These are phyloP conservation scores for Brienomyrus brachyistius DNA, from an alignment of 2,113 vertebrate genomes.

Conservation along the genomic window DNA sequence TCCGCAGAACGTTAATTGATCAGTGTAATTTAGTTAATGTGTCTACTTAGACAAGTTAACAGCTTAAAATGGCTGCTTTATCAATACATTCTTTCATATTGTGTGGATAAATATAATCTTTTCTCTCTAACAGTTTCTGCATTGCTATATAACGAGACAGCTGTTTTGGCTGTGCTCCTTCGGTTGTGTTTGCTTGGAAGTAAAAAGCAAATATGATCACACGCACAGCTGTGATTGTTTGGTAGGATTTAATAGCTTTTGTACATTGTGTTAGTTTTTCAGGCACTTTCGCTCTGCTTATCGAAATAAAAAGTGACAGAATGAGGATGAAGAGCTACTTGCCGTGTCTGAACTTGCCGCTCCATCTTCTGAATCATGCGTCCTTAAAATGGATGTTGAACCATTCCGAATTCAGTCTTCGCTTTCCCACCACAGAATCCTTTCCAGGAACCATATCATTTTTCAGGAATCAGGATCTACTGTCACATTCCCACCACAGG, in stretches of 20 bases:
- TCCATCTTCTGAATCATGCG: background rate
- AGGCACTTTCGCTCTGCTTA: background rate
- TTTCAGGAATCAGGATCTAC: background rate
- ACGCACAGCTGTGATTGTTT: background rate
- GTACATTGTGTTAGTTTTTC: background rate
- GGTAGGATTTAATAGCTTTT: background rate
- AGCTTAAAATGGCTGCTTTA: background rate
- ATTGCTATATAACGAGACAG: background rate
- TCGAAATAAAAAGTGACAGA: background rate
- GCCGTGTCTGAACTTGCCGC: background rate
- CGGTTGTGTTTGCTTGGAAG: background rate
- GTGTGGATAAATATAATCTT: background rate
- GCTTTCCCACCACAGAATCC: background rate
- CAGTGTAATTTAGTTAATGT: background rate
- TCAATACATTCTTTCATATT: background rate
- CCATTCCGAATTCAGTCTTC: background rate
- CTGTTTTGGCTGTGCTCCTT: background rate
- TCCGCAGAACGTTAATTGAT: background rate
- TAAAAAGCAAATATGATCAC: background rate
- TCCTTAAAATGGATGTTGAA: background rate
- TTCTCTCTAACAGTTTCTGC: background rate
- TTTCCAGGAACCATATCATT: background rate
- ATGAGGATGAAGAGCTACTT: background rate
- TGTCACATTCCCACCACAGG: background rate
- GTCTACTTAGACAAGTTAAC: background rate